These are phyloP conservation scores for Marasmarcha lunaedactyla DNA, from an alignment of 2,888 invertebrate species.

Conservation along the genomic window DNA sequence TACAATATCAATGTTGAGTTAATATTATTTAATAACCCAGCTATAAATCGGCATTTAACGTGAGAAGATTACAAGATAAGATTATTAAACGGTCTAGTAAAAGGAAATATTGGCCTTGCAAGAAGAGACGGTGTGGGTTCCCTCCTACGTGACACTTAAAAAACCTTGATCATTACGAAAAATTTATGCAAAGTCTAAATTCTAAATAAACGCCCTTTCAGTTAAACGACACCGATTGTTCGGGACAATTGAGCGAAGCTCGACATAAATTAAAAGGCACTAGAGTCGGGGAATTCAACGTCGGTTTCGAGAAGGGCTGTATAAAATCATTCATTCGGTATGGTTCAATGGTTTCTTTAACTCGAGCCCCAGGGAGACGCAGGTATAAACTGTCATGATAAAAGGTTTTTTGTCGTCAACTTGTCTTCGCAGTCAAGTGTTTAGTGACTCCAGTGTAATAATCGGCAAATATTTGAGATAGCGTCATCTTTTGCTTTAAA, in stretches of 20 bases:
- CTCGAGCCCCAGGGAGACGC: conserved; percentile 37
- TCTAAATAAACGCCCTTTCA: no score
- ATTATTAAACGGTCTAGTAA: background rate
- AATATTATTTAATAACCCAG: background rate
- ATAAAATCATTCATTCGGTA: conserved; percentile 52
- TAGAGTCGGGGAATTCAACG: no score
- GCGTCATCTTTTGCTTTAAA: no score
- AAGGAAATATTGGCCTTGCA: conserved; percentile 26
- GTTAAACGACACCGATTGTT: no score
- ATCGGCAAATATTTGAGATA: background rate
- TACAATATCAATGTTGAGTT: no score
- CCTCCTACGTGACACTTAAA: conserved; percentile 21
- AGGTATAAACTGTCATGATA: conserved; percentile 37
- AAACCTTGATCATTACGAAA: conserved; percentile 16
- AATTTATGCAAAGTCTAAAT: no score
- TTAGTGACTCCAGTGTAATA: no score
- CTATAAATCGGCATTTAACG: background rate
- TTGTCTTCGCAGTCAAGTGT: conserved; percentile 28
- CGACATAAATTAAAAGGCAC: no score
- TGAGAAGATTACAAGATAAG: no score
- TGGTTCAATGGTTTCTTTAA: conserved; percentile 44
- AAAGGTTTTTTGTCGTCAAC: conserved; percentile 29
- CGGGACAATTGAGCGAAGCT: no score
- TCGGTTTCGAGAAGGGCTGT: conserved; percentile 21
- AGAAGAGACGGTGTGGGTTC: conserved; percentile 25